Conservation (phyloP, 1,140 invertebrate species). For the Pseudomyrmex sp. region DNA sequence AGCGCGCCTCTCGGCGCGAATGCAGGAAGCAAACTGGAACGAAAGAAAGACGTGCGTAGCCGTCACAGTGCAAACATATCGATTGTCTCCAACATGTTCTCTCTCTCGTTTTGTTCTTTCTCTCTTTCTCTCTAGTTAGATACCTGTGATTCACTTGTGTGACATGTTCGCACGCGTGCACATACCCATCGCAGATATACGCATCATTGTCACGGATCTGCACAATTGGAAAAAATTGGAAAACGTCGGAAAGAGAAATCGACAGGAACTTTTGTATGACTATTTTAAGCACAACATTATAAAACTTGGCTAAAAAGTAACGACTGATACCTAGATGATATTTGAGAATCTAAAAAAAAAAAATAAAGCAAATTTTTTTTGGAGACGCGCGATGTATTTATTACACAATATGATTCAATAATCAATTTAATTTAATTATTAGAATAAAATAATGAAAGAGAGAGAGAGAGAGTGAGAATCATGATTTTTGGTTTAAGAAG, state of each 20-base stretch:
- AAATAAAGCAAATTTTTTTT: no score
- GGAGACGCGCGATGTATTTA: no score
- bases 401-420: no score
- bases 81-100: constrained; percentile 59
- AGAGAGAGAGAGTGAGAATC: no score
- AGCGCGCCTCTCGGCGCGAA: constrained; percentile 20
- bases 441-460: no score
- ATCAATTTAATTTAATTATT: no score
- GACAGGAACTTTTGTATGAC: no score
- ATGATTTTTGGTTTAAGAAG: no score
- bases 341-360: no score
- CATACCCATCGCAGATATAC: background rate
- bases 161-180: constrained; percentile 23
- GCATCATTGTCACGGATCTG: background rate
- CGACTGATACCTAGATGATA: no score
- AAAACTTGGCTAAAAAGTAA: no score
- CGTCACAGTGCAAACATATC: constrained; percentile 68
- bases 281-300: no score
- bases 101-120: constrained; percentile 33
- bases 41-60: constrained; percentile 59
- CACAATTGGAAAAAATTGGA: constrained; percentile 11
- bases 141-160: constrained; percentile 35
- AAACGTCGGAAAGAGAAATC: background rate
- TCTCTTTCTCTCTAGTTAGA: constrained; percentile 9
- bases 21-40: constrained; percentile 47